Percentiles rank a stretch among this genome's conserved stretches.
Conservation (phyloP, 2,113 vertebrate genomes). For the Alaudala cheleensis region DNA sequence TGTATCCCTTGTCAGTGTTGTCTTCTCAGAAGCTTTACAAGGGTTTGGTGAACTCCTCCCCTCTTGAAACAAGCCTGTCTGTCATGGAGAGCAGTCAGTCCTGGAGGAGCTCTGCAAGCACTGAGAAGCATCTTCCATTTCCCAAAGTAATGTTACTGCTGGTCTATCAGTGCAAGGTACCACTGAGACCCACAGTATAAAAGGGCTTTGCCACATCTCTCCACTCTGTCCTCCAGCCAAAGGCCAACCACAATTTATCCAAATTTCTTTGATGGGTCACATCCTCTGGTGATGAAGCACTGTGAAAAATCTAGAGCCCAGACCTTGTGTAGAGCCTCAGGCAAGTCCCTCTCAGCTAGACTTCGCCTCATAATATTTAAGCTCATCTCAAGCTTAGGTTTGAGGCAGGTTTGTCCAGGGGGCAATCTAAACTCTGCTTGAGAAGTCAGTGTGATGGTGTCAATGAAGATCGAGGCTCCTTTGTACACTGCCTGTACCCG, state of each 20-base stretch:
- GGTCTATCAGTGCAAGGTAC: not conserved
- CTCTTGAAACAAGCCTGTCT: rapidly evolving
- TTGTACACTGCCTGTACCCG: not conserved
- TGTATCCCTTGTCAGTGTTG: not conserved
- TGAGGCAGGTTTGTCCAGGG: not conserved
- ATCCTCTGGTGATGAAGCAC: not conserved
- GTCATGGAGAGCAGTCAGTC: not conserved
- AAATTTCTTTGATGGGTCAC: not conserved
- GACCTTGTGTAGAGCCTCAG: not conserved
- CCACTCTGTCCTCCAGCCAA: not conserved
- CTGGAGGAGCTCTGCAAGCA: not conserved
- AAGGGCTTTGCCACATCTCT: not conserved
- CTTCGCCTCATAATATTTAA: not conserved
- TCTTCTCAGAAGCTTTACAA: not conserved
- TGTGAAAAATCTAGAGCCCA: not conserved
- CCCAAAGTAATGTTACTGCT: not conserved
- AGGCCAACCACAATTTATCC: not conserved
- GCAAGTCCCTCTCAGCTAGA: not conserved
- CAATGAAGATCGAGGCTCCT: not conserved
- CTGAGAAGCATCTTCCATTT: not conserved
- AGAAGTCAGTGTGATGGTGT: not conserved
- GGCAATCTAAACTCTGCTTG: not conserved
- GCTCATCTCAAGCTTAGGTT: not conserved
- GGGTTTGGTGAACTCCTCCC: not conserved
- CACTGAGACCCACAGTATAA: not conserved